Evolutionary conservation across 2,113 vertebrate species (phyloP), one percentile per base, ranked within the genome.

Genomic region (Hoplias malabaricus): DNA sequence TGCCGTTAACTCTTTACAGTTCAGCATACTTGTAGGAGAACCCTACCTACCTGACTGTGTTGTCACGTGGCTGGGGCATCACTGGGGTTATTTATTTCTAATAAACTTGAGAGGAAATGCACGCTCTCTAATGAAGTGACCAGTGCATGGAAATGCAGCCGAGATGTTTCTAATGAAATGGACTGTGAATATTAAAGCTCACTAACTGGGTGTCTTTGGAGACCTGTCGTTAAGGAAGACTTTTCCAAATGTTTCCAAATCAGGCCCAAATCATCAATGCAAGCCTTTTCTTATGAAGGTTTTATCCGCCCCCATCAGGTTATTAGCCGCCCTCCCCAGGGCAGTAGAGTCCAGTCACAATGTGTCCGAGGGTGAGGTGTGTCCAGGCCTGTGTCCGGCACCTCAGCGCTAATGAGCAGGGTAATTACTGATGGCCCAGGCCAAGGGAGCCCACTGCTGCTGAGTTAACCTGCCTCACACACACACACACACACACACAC

Each of bases 401-500:
- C 80, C 77, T 83, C 75, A 81, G 77, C 79, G 83, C 85, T 92
- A 91, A 90, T 91, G 89, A 92, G 89, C 81, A 87, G 88, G 87
- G 86, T 91, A 89, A 92, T 92, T 91, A 91, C 25, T 81, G 81
- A 81, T 83, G 85, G 88, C 79, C 84, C 73, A 73, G 89, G 88
- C 87, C 83, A 86, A 88, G 86, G 80, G 82, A 83, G 50, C 81
- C 69, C 38, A 56, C 31, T 72, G 61, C 80, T 59, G 65, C 62
- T 63, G 56, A 69, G 65, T 69, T 74, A 73, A n/a, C 61, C 80
- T 36, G 42, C 42, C 69, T 33, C 54, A 31, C 53, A 40, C 48
- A 23, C 40, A 59, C 61, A 48, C 61, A 33, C 66, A 70, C 48
- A 53, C 25, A 66, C 73, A 43, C 73, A 66, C 68, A 72, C 71